These are phyloP conservation scores for Sebastes glaucus DNA, from an alignment of 2,797 vertebrate species.

Conservation along the genomic window DNA sequence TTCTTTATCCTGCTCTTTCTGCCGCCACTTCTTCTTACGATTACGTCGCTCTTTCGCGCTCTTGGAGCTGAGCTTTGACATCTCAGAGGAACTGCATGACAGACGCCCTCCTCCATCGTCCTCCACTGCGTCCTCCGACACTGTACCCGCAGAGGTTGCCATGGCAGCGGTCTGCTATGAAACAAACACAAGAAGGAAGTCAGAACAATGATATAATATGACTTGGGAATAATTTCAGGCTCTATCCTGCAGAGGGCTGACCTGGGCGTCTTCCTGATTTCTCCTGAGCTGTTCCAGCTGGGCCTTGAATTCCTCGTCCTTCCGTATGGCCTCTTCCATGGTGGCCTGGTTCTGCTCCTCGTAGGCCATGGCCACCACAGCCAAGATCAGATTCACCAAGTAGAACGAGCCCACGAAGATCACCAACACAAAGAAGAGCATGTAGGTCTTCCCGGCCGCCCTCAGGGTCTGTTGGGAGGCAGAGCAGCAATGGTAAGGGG, in stretches of 20 bases:
- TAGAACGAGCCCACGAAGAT: conserved; percentile 99
- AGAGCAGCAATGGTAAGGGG: neutral
- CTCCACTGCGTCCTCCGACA: conserved; percentile 95
- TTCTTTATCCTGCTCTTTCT: conserved; percentile 96
- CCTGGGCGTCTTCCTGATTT: conserved; percentile 96
- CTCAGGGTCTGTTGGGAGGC: conserved; percentile 87
- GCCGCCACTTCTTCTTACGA: conserved; percentile 92
- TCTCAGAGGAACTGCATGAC: conserved; percentile 95
- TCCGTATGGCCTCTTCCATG: conserved; percentile 93
- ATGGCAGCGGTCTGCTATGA: conserved; percentile 88
- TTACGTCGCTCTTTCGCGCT: conserved; percentile 97
- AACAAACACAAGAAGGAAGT: neutral
- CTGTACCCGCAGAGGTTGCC: conserved; percentile 96
- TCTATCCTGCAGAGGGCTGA: conserved; percentile 40
- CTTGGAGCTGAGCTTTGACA: conserved; percentile 98
- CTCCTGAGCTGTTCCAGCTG: conserved; percentile 97
- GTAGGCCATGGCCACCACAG: conserved; percentile 99
- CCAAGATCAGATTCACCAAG: conserved; percentile 96
- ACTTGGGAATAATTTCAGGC: neutral
- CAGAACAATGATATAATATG: neutral
- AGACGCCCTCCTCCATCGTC: conserved; percentile 92
- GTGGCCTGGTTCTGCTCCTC: conserved; percentile 99
- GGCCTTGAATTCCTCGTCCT: conserved; percentile 96
- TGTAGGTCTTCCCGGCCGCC: conserved; percentile 98
- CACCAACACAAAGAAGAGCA: conserved; percentile 99